Base-by-base conservation (phyloP, 2,113 vertebrate species). In the Petromus typicus region DNA sequence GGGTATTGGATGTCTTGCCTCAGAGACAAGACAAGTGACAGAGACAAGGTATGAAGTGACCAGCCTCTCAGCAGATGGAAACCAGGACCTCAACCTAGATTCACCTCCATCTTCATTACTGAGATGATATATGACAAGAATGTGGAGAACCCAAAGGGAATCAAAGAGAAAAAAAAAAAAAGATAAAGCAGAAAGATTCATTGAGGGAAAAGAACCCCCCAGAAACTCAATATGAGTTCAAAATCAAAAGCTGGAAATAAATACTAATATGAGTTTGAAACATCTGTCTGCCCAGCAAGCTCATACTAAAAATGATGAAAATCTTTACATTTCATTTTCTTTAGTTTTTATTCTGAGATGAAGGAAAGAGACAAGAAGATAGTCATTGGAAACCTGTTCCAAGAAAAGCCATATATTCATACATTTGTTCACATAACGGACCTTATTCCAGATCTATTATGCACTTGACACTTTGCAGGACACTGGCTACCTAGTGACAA, bases 231-330 rank as follows among this genome's bases (percentile, higher is more conserved):
- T 40, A 7, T 84, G 69, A 83, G 30, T 51, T 51, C 1, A 80
- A 61, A 86, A 40, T 75, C 69, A 92, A 83, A 84, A 67, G 32
- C 32, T 43, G 81, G 67, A 95, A 80, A 81, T 48, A 93, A 78
- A 57, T 12, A 43, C 57, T 75, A 90, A 66, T 59, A 63, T 79
- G 63, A 94, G 3, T 93, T 37, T 93, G 34, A 93, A 90, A 37
- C 10, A n/a, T 2, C 17, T 13, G 34, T 80, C 51, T 71, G 10
- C 11, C 63, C 30, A 23, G 40, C 25, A 94, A 75, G 67, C 73
- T 32, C 30, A 66, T 54, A 5, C 23, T 54, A 13, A 84, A 86
- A 79, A 66, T 78, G 22, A 75, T 45, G 79, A 94, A 73, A n/a
- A 18, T 67, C 90, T 93, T 79, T 85, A 81, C 11, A 63, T 63